These are phyloP conservation scores for Ancistrus triradiatus DNA, from an alignment of 2,113 vertebrate genomes.

Conservation along the genomic window DNA sequence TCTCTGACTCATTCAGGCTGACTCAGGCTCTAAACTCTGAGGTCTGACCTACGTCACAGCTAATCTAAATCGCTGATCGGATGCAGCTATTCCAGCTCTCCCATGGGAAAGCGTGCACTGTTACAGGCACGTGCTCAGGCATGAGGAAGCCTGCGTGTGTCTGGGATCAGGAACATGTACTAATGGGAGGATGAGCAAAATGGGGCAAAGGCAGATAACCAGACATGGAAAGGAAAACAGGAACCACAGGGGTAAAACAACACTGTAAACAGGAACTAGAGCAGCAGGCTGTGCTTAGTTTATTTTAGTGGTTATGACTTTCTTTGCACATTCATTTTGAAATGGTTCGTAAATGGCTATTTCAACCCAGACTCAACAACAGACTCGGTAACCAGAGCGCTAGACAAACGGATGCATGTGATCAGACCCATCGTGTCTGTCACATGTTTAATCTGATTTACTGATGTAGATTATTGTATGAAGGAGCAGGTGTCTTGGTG, in stretches of 20 bases:
- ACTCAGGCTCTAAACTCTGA: constrained; percentile 13
- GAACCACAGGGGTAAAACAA: constrained; percentile 17
- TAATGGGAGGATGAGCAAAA: background rate
- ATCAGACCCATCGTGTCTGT: no score
- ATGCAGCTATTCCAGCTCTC: constrained; percentile 11
- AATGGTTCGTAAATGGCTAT: no score
- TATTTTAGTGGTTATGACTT: background rate
- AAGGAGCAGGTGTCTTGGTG: no score
- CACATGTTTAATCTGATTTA: no score
- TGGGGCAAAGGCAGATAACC: constrained; percentile 8
- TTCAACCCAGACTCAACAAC: background rate
- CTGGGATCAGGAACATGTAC: constrained; percentile 11
- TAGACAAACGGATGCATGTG: no score
- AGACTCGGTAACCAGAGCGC: background rate
- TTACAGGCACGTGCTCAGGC: constrained; percentile 21
- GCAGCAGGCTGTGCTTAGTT: background rate
- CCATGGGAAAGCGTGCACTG: constrained; percentile 18
- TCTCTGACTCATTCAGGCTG: background rate
- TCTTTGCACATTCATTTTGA: background rate
- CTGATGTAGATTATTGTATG: no score
- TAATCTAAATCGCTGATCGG: constrained; percentile 36
- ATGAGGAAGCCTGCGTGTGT: constrained; percentile 13
- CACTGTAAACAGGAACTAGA: constrained; percentile 27
- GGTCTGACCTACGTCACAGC: constrained; percentile 18
- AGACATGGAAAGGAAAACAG: constrained; percentile 28